Conservation (phyloP, 2,113 vertebrate genomes). For the Gallinago paraguaiae region DNA sequence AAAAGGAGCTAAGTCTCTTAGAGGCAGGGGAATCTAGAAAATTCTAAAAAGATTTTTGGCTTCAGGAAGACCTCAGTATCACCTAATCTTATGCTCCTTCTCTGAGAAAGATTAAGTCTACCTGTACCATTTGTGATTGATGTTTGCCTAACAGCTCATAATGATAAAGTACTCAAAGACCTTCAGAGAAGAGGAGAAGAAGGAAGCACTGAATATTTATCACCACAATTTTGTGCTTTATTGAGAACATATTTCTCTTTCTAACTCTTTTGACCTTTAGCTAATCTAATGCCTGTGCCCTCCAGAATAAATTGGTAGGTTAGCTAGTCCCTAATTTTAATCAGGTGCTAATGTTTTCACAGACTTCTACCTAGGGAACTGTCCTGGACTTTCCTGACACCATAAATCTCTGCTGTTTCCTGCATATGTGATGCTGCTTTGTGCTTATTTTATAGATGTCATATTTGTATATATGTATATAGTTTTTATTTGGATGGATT, state of each 20-base stretch:
- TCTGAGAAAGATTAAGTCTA: not conserved
- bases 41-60: not conserved
- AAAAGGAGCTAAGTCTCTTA: not conserved
- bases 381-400: not conserved
- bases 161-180: conserved; percentile 13
- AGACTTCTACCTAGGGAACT: not conserved
- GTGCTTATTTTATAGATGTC: not conserved
- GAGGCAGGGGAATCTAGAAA: not conserved
- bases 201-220: conserved; percentile 20
- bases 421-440: not conserved
- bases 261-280: conserved; percentile 11
- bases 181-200: not conserved
- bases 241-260: not conserved
- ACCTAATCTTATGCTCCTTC: not conserved
- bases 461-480: not conserved
- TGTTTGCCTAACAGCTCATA: conserved; percentile 13
- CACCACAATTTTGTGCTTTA: conserved; percentile 3
- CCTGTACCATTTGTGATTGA: not conserved
- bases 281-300: not conserved
- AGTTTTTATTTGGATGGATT: not conserved
- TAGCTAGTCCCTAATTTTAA: not conserved
- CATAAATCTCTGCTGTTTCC: not conserved
- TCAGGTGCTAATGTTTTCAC: not conserved
- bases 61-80: not conserved
- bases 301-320: not conserved